phyloP scores from a whole-genome alignment of 1,140 invertebrate genomes.

The Theocolax elegans region DNA sequence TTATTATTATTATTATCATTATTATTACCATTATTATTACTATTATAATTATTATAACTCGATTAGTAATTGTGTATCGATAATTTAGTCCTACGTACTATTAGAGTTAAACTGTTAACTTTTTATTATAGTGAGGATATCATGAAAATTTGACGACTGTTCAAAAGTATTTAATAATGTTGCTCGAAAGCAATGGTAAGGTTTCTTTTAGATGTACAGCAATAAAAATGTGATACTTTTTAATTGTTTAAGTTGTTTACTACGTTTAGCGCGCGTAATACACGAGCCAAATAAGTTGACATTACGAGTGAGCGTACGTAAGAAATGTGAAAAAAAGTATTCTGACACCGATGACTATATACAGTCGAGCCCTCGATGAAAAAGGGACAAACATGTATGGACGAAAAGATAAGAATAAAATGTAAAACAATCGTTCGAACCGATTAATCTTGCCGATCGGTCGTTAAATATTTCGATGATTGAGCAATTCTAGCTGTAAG shows the following conservation, averaged over 20 bases:
- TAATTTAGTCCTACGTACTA: too few relatives aligned
- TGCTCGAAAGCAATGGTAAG: not conserved
- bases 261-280: not conserved
- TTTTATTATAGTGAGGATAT: too few relatives aligned
- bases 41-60: too few relatives aligned
- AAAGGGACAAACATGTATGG: not conserved
- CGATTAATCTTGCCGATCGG: not conserved
- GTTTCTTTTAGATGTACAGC: constrained; percentile 13
- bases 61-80: too few relatives aligned
- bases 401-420: not conserved
- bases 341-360: not conserved
- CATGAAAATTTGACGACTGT: too few relatives aligned
- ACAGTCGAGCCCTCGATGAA: not conserved
- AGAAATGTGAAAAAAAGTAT: constrained; percentile 38
- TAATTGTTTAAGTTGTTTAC: constrained; percentile 31
- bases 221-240: constrained; percentile 39
- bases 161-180: too few relatives aligned
- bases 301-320: not conserved
- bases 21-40: too few relatives aligned
- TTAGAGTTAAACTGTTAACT: too few relatives aligned
- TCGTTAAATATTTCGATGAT: constrained; percentile 23
- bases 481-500: constrained; percentile 49
- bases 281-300: constrained; percentile 24
- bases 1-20: too few relatives aligned
- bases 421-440: constrained; percentile 13